A percentile compares a stretch with the other conserved stretches of the same genome.
phyloP scores from a whole-genome alignment of 2,888 invertebrate genomes.

The Bellardia pandia region DNA sequence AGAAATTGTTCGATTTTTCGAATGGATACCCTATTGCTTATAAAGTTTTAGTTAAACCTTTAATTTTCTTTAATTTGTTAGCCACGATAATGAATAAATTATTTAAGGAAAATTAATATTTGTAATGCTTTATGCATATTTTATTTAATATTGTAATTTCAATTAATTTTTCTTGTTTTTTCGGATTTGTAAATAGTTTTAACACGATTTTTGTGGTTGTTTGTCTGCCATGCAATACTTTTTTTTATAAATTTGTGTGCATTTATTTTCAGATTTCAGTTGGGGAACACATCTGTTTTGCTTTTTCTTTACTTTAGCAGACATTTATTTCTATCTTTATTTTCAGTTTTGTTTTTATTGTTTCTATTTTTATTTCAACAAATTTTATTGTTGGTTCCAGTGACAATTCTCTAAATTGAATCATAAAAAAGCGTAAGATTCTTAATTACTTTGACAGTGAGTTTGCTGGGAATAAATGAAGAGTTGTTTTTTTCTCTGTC shows the following conservation, averaged over 20 bases:
- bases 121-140: neutral
- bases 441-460: conserved; percentile 53
- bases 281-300: conserved; percentile 27
- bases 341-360: neutral
- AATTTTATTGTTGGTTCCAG: conserved; percentile 11
- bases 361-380: neutral
- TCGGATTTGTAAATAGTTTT: neutral
- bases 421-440: conserved; percentile 40
- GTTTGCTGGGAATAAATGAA: conserved; percentile 9
- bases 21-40: too few relatives aligned
- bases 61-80: too few relatives aligned
- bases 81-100: too few relatives aligned
- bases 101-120: neutral
- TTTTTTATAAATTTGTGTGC: neutral
- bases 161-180: too few relatives aligned
- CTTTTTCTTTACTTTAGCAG: neutral
- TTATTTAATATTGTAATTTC: neutral
- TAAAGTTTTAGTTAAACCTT: too few relatives aligned
- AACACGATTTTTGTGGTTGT: conserved; percentile 2
- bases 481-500: conserved; percentile 20
- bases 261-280: conserved; percentile 31
- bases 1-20: too few relatives aligned
- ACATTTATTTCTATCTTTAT: neutral
- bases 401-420: conserved; percentile 52
- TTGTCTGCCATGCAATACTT: conserved; percentile 3